A percentile compares a stretch with the other conserved stretches of the same genome.
These are phyloP conservation scores for Zaprionus lachaisei DNA, from an alignment of 1,140 invertebrate species.

Conservation along the genomic window DNA sequence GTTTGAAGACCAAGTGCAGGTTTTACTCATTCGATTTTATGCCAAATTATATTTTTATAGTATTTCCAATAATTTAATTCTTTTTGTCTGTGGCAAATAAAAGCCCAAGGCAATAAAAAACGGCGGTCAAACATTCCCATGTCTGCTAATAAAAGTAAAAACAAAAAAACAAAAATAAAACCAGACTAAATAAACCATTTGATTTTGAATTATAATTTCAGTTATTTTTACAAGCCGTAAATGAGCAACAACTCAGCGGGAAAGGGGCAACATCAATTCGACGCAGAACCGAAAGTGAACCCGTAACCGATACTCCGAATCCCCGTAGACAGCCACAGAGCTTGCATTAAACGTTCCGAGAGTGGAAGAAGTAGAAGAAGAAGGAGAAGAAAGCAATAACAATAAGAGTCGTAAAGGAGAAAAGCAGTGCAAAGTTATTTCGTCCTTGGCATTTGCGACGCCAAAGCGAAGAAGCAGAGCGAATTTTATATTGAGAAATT, in stretches of 20 bases:
- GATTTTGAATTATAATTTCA: constrained; percentile 34
- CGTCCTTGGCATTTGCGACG: constrained; percentile 74
- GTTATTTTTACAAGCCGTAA: constrained; percentile 35
- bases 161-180: constrained; percentile 8
- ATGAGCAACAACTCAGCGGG: constrained; percentile 27
- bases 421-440: constrained; percentile 58
- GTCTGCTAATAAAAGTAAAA: constrained; percentile 10
- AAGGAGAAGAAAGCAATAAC: constrained; percentile 23
- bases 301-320: constrained; percentile 19
- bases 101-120: background rate
- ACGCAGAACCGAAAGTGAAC: constrained; percentile 28
- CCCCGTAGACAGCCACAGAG: constrained; percentile 38
- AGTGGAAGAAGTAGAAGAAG: constrained; percentile 28
- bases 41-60: background rate
- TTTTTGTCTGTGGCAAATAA: background rate
- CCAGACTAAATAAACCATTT: constrained; percentile 27
- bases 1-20: background rate
- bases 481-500: constrained; percentile 4
- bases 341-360: constrained; percentile 43
- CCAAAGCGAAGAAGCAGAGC: constrained; percentile 23
- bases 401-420: constrained; percentile 39
- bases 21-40: background rate
- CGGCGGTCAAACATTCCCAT: background rate
- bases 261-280: constrained; percentile 7
- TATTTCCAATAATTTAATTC: background rate